Evolutionary conservation across 23 tunicate genomes (phyloP), one percentile per base, ranked within the genome.

Genomic region (Halocynthia aurantium): DNA sequence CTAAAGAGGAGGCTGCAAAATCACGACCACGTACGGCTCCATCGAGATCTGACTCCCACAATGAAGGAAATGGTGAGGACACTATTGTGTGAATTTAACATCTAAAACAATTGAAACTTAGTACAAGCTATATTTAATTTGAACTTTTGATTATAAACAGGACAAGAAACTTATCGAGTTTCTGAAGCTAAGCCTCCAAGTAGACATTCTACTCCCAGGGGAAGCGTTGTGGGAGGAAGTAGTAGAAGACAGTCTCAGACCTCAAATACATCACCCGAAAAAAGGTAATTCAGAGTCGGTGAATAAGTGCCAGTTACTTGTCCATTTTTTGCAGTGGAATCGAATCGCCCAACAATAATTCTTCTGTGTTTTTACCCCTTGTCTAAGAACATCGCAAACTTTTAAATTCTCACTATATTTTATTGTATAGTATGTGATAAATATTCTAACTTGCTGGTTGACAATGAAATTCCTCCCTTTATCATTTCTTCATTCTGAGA

Each of bases 191-290:
- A 15, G 4, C 64, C 64, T n/a, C 64, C 2, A 67, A 67, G 72
- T 54, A 62, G 78, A 20, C 78, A 62, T 21, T 22, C 78, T 8
- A 74, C 78, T 7, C 78, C 78, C 20, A 74, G 31, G 56, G 78
- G 78, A 12, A 74, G 78, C 31, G 60, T 54, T 8, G 63, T 74
- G 22, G 78, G 78, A 51, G 56, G 63, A 15, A 44, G 49, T 54
- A 74, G 78, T 56, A 19, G 78, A 44, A 53, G 78, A 51, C 13
- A 19, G 57, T 74, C 78, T 54, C 78, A 74, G 31, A 18, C 78
- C 6, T 74, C 78, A 18, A 56, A 74, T 18, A 7, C 31, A 10
- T 74, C 78, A 31, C 44, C 44, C 44, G 64, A 58, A 58, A 13
- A 58, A 13, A 58, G n/a, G 17, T 13, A 2, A 58, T 58, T 58